Evolutionary conservation across 2,113 vertebrate species (phyloP).

Genomic region (Trematomus loennbergii): DNA sequence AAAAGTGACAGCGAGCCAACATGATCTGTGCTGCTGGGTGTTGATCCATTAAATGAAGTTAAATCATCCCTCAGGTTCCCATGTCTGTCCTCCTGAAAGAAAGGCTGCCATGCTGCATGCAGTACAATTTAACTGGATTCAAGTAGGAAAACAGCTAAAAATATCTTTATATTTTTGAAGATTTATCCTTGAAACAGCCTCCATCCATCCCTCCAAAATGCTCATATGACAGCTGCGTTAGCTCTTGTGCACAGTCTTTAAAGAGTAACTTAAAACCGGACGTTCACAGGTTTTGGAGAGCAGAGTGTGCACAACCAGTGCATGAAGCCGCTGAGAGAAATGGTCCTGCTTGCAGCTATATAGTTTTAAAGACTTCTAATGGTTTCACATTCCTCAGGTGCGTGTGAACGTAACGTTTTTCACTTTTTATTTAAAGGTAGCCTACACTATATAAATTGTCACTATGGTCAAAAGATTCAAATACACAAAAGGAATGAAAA

Average conservation of each 20-base stretch:
- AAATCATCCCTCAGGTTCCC: slow-evolving; percentile 40
- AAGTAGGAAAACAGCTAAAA: background rate
- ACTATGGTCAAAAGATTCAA: background rate
- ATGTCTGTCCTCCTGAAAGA: slow-evolving; percentile 13
- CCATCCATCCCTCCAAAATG: background rate
- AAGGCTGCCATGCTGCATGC: background rate
- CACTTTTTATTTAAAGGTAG: background rate
- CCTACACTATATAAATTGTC: background rate
- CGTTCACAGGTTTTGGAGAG: slow-evolving; percentile 4
- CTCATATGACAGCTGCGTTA: background rate
- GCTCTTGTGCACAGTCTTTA: background rate
- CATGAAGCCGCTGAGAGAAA: slow-evolving; percentile 15
- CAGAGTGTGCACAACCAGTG: background rate
- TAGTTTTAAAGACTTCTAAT: background rate
- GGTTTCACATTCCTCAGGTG: slow-evolving; percentile 11
- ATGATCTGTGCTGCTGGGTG: slow-evolving; percentile 35
- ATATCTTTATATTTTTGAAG: background rate
- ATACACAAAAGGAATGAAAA: no score
- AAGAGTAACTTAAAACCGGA: slow-evolving; percentile 23
- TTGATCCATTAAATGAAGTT: slow-evolving; percentile 29
- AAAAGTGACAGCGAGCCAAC: slow-evolving; percentile 49
- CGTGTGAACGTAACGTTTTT: background rate
- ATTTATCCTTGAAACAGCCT: background rate
- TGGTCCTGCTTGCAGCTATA: background rate
- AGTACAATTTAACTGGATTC: background rate